Evolutionary conservation across 2,113 vertebrate species (phyloP).

Genomic region (Misgurnus mizolepis): DNA sequence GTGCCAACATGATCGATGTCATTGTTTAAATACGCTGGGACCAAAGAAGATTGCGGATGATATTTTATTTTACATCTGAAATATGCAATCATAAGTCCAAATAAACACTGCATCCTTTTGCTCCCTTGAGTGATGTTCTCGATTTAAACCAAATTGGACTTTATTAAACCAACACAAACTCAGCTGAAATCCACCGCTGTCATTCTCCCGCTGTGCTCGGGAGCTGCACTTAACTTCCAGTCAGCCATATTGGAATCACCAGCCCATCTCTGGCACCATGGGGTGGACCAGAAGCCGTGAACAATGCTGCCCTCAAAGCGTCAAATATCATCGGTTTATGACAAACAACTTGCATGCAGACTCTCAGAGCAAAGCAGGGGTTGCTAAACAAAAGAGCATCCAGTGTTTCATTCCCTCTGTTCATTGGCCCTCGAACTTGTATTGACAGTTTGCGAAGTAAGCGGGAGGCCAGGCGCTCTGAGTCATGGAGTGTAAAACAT

Average conservation of each 20-base stretch:
- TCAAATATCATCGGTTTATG: constrained; percentile 49
- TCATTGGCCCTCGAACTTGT: constrained; percentile 24
- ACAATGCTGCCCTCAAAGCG: constrained; percentile 18
- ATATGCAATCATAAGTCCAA: background rate
- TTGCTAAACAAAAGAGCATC: constrained; percentile 41
- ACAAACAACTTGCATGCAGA: constrained; percentile 41
- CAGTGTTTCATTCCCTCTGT: constrained; percentile 10
- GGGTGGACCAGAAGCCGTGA: constrained; percentile 29
- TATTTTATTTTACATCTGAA: constrained; percentile 24
- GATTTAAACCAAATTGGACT: constrained; percentile 6
- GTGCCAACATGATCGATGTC: background rate
- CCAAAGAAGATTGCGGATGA: background rate
- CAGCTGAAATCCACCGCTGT: constrained; percentile 12
- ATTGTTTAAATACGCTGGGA: background rate
- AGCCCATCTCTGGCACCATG: constrained; percentile 25
- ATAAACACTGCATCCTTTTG: background rate
- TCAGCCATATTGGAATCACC: constrained; percentile 39
- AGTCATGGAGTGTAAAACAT: constrained; percentile 36
- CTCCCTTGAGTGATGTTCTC: constrained; percentile 7
- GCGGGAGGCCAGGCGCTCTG: constrained; percentile 38
- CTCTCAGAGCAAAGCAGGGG: constrained; percentile 18
- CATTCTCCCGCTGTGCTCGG: constrained; percentile 14
- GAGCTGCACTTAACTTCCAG: constrained; percentile 29
- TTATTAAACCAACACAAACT: constrained; percentile 34
- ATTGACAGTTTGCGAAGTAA: constrained; percentile 25